Evolutionary conservation across 2,888 invertebrate genomes (phyloP).

Genomic region (Heliconius aoede): DNA sequence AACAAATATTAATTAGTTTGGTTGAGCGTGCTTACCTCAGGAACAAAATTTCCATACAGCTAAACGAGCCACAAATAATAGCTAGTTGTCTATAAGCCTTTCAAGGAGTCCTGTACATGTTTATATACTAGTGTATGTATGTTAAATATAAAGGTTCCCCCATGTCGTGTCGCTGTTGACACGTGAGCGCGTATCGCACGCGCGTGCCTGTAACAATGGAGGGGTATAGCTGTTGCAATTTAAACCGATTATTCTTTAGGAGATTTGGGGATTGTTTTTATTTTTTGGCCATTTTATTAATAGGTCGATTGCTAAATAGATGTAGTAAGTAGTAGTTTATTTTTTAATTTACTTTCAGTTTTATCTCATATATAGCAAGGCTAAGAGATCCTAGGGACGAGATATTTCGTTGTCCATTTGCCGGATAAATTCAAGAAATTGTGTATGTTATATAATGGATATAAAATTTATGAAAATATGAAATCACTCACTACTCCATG

Average conservation of each 20-base stretch:
- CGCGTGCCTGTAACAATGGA: conserved; percentile 30
- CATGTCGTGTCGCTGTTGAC: not conserved
- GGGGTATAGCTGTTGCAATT: not conserved
- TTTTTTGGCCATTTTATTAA: not conserved
- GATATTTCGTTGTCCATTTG: no score
- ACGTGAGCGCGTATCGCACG: conserved; percentile 33
- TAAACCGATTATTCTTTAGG: not conserved
- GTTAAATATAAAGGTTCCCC: not conserved
- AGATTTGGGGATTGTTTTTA: no score
- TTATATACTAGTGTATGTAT: not conserved
- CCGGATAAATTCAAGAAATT: no score
- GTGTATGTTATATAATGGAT: no score
- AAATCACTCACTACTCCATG: no score
- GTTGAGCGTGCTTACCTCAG: no score
- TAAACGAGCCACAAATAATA: not conserved
- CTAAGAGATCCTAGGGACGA: no score
- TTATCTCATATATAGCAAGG: no score
- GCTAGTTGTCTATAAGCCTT: not conserved
- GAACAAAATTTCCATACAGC: no score
- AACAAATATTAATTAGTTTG: no score
- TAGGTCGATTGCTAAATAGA: not conserved
- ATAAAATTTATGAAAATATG: no score
- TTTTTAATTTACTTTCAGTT: no score
- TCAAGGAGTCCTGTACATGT: not conserved
- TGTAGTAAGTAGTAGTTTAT: not conserved